Conservation (phyloP, 64 coral and sea anemone species). For the Actinia tenebrosa region DNA sequence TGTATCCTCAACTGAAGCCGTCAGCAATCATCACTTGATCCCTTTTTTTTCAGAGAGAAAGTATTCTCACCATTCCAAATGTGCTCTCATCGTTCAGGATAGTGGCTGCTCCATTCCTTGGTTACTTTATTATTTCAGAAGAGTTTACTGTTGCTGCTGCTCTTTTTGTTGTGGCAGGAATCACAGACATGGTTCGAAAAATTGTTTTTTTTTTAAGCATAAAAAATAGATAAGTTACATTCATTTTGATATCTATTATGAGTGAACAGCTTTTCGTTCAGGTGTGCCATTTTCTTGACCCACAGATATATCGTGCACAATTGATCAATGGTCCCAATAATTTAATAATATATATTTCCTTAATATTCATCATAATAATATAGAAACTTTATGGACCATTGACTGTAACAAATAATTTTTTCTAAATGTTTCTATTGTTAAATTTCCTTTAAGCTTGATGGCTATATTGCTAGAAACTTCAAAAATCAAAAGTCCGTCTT, state of each 20-base stretch:
- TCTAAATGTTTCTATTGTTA: too few species aligned
- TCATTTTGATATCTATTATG: too few species aligned
- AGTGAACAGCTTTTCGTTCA: too few species aligned
- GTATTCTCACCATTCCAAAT: constrained; percentile 88
- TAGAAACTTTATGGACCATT: too few species aligned
- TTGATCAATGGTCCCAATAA: too few species aligned
- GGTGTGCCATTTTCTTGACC: too few species aligned
- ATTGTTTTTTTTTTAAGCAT: neutral
- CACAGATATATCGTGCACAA: too few species aligned
- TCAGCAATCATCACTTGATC: neutral
- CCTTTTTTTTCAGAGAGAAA: constrained; percentile 67
- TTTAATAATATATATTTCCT: too few species aligned
- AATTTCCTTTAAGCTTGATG: constrained; percentile 67
- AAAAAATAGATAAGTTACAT: too few species aligned
- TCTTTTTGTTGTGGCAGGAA: constrained; percentile 77
- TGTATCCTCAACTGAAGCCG: neutral
- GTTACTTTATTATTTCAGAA: constrained; percentile 79
- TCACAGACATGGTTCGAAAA: constrained; percentile 89
- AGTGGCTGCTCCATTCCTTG: constrained; percentile 77
- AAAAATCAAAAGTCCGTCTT: constrained; percentile 92
- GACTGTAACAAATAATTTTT: too few species aligned
- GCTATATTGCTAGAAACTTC: constrained; percentile 95
- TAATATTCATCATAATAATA: too few species aligned
- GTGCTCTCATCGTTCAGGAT: constrained; percentile 82
- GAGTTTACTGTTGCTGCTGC: constrained; percentile 55